Percentiles rank a stretch among this genome's conserved stretches.
phyloP scores from a whole-genome alignment of 2,113 vertebrate genomes.

The Periophthalmodon schlosseri region DNA sequence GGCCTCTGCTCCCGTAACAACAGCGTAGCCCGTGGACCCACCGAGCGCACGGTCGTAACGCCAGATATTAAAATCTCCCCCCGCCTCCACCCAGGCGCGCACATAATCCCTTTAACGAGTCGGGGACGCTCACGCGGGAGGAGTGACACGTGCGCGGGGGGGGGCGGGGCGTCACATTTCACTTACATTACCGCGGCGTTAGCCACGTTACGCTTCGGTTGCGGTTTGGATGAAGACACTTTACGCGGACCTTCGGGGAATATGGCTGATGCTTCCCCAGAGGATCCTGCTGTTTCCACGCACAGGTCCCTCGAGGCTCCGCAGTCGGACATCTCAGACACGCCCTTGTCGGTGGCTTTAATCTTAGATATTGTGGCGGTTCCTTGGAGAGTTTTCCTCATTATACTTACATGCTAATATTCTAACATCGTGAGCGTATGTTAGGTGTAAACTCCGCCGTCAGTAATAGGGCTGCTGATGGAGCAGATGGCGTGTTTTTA shows the following conservation, averaged over 20 bases:
- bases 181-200: slow-evolving; percentile 12
- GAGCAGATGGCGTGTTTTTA: slow-evolving; percentile 2
- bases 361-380: background rate
- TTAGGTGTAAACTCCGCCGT: background rate
- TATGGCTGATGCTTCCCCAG: slow-evolving; percentile 36
- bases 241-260: slow-evolving; percentile 27
- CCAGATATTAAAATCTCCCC: slow-evolving; percentile 15
- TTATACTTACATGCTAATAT: background rate
- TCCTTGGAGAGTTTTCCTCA: background rate
- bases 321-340: slow-evolving; percentile 20
- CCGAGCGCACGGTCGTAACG: slow-evolving; percentile 8
- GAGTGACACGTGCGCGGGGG: slow-evolving; percentile 24
- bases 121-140: slow-evolving; percentile 26
- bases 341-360: slow-evolving; percentile 18
- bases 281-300: slow-evolving; percentile 25
- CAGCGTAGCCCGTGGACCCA: background rate
- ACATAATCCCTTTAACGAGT: slow-evolving; percentile 12
- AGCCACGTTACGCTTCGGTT: slow-evolving; percentile 11
- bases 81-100: background rate
- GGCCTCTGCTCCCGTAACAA: background rate
- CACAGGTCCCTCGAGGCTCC: slow-evolving; percentile 23
- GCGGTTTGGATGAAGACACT: slow-evolving; percentile 7
- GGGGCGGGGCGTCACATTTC: slow-evolving; percentile 5
- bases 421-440: background rate
- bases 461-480: background rate